These are phyloP conservation scores for Isaurus tuberculatus DNA, from an alignment of 92 coral and sea anemone species.

Conservation along the genomic window DNA sequence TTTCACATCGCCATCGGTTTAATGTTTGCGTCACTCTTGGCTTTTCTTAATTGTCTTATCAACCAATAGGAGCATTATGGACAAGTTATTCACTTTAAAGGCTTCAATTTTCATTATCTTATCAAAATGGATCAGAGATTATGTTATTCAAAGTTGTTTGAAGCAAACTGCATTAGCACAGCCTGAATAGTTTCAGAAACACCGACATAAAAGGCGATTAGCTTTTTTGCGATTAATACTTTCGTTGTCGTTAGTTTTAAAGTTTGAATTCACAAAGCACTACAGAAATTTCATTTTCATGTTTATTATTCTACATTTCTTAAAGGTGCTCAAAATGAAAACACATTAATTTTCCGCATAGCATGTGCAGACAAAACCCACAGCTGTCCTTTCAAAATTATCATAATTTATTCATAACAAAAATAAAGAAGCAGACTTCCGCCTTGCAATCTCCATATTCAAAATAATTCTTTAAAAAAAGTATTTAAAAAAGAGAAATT, in stretches of 20 bases:
- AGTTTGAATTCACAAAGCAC: not conserved
- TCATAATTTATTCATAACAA: not conserved
- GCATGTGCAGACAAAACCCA: not conserved
- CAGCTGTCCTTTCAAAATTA: conserved; percentile 2
- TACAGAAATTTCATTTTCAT: not conserved
- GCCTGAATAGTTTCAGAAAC: not conserved
- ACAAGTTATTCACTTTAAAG: not conserved
- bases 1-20: not conserved
- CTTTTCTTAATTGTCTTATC: not conserved
- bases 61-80: not conserved
- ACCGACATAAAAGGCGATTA: not conserved
- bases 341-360: not conserved
- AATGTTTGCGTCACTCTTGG: not conserved
- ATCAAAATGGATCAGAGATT: not conserved
- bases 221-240: not conserved
- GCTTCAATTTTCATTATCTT: not conserved
- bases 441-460: not conserved
- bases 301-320: not conserved
- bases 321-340: not conserved
- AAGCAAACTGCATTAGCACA: not conserved
- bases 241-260: not conserved
- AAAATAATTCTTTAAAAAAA: not conserved
- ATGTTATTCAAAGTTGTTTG: not conserved
- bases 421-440: not conserved
- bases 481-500: not conserved